Base-by-base conservation (phyloP, 2,888 invertebrate species). In the Cephus sareptanus region DNA sequence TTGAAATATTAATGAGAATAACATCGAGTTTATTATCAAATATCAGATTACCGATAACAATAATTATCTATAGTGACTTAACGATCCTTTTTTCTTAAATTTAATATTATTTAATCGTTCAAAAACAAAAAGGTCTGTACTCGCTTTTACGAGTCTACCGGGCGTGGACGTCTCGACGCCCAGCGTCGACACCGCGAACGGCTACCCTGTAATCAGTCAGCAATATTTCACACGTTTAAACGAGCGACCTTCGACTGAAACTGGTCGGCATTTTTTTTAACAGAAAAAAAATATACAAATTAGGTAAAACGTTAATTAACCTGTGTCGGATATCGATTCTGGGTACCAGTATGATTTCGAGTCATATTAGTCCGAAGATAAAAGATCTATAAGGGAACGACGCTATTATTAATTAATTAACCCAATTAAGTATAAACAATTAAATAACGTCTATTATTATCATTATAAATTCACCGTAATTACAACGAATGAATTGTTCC, bases 151-250 rank as follows among this genome's bases (percentile, higher is more conserved):
- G 56, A 56, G 56, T 56, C 9, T 56, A 56, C 23, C 23, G 56
- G 56, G 56, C 56, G 56, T 56, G 56, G 56, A 35, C 56, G 56
- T 56, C 56, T 56, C 23, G 56, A 56, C 56, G 56, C 56, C 56
- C 56, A 56, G 56, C 56, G 56, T 23, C 56, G 56, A 56, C 56
- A 56, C 56, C 23, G 56, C 2, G 9, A 23, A 23, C 15, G 68
- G 69, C 81, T 82, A 83, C 81, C 80, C 84, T 82, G 79, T 84
- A 83, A 87, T 87, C 86, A 85, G 80, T 77, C 81, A 81, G 79
- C 82, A 83, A 85, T 87, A 85, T 85, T 87, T 88, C 85, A 86
- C 83, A 83, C 84, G 82, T 84, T 82, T 85, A 79, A 81, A 83
- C 82, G 71, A 23, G 23, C 56, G 56, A 56, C 23, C 9, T 15